These are phyloP conservation scores for Holocentrus rufus DNA, from an alignment of 2,797 vertebrate genomes.

Conservation along the genomic window DNA sequence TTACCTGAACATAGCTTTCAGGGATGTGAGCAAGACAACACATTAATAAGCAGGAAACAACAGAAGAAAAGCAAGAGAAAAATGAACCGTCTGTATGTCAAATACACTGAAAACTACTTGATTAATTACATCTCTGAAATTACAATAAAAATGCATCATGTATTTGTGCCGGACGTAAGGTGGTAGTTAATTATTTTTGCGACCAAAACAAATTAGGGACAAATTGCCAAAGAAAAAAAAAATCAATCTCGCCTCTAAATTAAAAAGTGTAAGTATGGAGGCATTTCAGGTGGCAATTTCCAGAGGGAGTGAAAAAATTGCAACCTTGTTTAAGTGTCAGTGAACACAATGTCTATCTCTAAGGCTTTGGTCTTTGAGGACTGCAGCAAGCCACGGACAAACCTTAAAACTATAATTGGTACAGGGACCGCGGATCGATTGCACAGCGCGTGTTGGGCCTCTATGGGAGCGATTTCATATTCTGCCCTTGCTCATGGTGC, in stretches of 20 bases:
- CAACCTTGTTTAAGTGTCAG: slow-evolving; percentile 69
- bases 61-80: background rate
- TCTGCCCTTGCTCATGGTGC: slow-evolving; percentile 74
- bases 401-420: slow-evolving; percentile 80
- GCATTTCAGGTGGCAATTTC: slow-evolving; percentile 70
- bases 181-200: slow-evolving; percentile 8
- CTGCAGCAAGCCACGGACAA: slow-evolving; percentile 70
- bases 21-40: background rate
- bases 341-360: slow-evolving; percentile 75
- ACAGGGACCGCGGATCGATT: slow-evolving; percentile 74
- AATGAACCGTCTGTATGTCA: background rate
- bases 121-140: background rate
- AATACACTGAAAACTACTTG: background rate
- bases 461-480: slow-evolving; percentile 76
- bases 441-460: slow-evolving; percentile 45
- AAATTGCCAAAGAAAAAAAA: background rate
- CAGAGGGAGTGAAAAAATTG: slow-evolving; percentile 63
- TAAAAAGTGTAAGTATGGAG: slow-evolving; percentile 64
- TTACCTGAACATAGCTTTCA: background rate
- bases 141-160: background rate
- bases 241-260: slow-evolving; percentile 65
- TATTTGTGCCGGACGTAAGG: slow-evolving; percentile 2
- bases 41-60: background rate
- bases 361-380: slow-evolving; percentile 74
- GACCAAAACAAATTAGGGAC: too few species aligned